These are phyloP conservation scores for Heteractis magnifica DNA, from an alignment of 92 coral and sea anemone genomes.

Conservation along the genomic window DNA sequence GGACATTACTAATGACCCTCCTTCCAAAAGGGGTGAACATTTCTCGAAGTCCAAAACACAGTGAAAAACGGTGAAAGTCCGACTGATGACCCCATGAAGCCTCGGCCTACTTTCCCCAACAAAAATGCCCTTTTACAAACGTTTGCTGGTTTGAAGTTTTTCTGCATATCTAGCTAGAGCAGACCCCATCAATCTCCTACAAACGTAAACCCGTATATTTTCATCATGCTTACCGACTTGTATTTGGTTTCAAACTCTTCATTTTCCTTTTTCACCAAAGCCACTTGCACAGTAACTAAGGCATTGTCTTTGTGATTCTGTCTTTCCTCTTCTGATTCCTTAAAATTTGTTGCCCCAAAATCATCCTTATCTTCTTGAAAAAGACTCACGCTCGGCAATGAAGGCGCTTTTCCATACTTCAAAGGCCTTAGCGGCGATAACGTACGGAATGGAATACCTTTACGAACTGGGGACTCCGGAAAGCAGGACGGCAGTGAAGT, in stretches of 20 bases:
- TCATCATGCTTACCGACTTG: conserved; percentile 61
- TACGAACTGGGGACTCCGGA: conserved; percentile 53
- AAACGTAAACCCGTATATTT: too few species aligned
- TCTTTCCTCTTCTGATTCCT: conserved; percentile 22
- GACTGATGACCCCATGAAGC: too few species aligned
- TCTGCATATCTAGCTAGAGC: too few species aligned
- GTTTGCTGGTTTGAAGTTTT: too few species aligned
- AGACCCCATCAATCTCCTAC: too few species aligned
- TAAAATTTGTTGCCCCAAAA: conserved; percentile 18
- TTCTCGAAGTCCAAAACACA: too few species aligned
- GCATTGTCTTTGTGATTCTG: conserved; percentile 53
- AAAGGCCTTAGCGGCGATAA: conserved; percentile 92
- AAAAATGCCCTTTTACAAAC: too few species aligned
- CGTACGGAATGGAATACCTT: conserved; percentile 52
- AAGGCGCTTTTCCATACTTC: conserved; percentile 62
- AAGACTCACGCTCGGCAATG: conserved; percentile 50
- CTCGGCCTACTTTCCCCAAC: too few species aligned
- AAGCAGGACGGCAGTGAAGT: conserved; percentile 83
- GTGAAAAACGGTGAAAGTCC: too few species aligned
- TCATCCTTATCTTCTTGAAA: conserved; percentile 37
- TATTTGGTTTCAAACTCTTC: conserved; percentile 70
- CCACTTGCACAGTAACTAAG: conserved; percentile 62
- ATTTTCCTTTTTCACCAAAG: conserved; percentile 72
- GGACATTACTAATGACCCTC: too few species aligned
- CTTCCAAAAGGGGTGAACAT: too few species aligned